phyloP scores from a whole-genome alignment of 2,888 invertebrate species.

The Epinotia bilunana region DNA sequence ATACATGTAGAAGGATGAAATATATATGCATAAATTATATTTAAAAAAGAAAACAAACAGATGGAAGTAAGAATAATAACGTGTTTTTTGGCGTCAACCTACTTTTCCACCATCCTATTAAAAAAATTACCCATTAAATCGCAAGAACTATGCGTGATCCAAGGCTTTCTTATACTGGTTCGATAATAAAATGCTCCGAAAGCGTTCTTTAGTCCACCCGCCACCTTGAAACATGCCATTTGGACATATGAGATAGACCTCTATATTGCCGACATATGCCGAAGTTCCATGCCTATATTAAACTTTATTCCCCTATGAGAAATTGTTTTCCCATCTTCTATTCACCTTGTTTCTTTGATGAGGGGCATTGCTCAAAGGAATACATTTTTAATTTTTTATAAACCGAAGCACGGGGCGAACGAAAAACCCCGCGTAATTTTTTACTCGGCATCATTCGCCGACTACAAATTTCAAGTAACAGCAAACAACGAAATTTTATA shows the following conservation, averaged over 20 bases:
- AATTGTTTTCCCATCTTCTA: conserved; percentile 31
- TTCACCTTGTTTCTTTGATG: conserved; percentile 23
- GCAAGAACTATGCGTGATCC: too few relatives aligned
- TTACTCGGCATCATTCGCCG: conserved; percentile 19
- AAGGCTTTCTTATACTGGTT: too few relatives aligned
- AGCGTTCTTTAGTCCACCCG: background rate
- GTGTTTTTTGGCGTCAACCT: too few relatives aligned
- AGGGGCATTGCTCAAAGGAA: conserved; percentile 34
- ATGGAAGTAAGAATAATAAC: too few relatives aligned
- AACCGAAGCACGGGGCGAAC: background rate
- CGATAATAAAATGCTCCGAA: too few relatives aligned
- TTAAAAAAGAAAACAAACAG: too few relatives aligned
- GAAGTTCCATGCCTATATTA: conserved; percentile 33
- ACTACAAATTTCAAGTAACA: conserved; percentile 30
- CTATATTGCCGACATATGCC: conserved; percentile 26
- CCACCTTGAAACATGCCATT: conserved; percentile 34
- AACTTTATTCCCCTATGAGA: conserved; percentile 16
- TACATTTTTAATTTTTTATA: conserved; percentile 19
- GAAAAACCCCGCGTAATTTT: conserved; percentile 29
- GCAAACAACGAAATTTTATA: conserved; percentile 45
- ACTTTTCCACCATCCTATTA: too few relatives aligned
- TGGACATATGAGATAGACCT: conserved; percentile 39
- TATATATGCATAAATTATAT: too few relatives aligned
- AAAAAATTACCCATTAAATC: too few relatives aligned
- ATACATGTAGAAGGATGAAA: too few relatives aligned